These are phyloP conservation scores for Spodoptera exigua DNA, from an alignment of 2,888 invertebrate species.

Conservation along the genomic window DNA sequence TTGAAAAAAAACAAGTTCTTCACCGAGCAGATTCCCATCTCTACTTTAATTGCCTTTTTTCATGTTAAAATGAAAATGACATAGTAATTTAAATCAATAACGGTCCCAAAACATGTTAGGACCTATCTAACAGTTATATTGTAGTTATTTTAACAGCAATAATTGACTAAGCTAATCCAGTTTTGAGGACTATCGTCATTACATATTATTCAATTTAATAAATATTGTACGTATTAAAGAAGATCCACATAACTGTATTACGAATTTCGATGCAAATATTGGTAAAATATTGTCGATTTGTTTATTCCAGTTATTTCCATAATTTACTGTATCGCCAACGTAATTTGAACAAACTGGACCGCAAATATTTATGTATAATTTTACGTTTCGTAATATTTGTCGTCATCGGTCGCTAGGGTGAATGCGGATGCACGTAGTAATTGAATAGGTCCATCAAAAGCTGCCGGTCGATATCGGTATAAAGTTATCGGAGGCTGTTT, in stretches of 20 bases:
- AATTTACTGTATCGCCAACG: conserved; percentile 50
- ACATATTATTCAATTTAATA: background rate
- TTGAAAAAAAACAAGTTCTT: conserved; percentile 61
- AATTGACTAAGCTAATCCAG: background rate
- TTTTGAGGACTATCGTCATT: conserved; percentile 1
- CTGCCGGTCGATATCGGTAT: conserved; percentile 21
- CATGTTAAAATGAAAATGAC: conserved; percentile 33
- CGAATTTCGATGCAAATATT: conserved; percentile 61
- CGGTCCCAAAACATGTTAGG: conserved; percentile 21
- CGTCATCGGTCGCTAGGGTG: conserved; percentile 12
- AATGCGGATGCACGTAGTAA: conserved; percentile 42
- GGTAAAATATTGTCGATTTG: conserved; percentile 58
- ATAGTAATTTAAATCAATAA: conserved; percentile 32
- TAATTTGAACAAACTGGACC: conserved; percentile 47
- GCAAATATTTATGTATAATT: conserved; percentile 39
- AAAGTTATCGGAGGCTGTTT: conserved; percentile 53
- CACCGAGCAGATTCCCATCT: conserved; percentile 15
- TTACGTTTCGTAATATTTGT: conserved; percentile 39
- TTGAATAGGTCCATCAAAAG: conserved; percentile 46
- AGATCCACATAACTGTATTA: conserved; percentile 39
- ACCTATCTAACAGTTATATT: conserved; percentile 16
- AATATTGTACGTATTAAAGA: conserved; percentile 29
- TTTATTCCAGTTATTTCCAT: conserved; percentile 58
- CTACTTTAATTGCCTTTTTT: conserved; percentile 11
- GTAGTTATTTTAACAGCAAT: conserved; percentile 7